A percentile compares a stretch with the other conserved stretches of the same genome.
Evolutionary conservation across 2,113 vertebrate genomes (phyloP).

Genomic region (Pungitius pungitius): DNA sequence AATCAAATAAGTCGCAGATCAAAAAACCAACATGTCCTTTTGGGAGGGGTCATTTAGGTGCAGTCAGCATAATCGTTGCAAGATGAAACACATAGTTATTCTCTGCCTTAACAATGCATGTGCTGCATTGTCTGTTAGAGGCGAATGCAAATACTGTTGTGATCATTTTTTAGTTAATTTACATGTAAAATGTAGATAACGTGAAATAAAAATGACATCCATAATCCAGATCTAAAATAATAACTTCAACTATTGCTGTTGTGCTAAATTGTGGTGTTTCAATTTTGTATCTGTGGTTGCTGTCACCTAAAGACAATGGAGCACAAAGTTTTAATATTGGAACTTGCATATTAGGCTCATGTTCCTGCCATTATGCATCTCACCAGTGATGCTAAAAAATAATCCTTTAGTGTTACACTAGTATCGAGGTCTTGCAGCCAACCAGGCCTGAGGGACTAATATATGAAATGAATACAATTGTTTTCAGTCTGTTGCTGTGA

Average conservation of each 20-base stretch:
- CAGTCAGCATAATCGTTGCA: background rate
- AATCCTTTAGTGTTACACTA: slow-evolving; percentile 43
- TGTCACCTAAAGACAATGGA: background rate
- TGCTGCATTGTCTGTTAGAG: background rate
- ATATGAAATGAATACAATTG: slow-evolving; percentile 42
- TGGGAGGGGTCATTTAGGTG: background rate
- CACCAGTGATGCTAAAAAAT: slow-evolving; percentile 43
- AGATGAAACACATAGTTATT: background rate
- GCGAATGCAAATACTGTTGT: background rate
- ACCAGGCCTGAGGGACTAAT: slow-evolving; percentile 52
- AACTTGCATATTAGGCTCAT: slow-evolving; percentile 33
- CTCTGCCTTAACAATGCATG: background rate
- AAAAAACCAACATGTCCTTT: background rate
- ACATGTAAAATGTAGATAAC: background rate
- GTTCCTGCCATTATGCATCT: slow-evolving; percentile 38
- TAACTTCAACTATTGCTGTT: background rate
- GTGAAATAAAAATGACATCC: background rate
- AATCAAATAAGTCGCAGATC: background rate
- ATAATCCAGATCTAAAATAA: background rate
- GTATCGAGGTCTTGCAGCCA: slow-evolving; percentile 35
- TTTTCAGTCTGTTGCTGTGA: slow-evolving; percentile 47
- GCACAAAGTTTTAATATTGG: slow-evolving; percentile 26
- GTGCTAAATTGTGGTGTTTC: slow-evolving; percentile 6
- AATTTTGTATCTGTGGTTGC: background rate
- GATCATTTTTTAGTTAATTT: background rate